Base-by-base conservation (phyloP, 2,797 vertebrate genomes). In the Gallinago solitaria region DNA sequence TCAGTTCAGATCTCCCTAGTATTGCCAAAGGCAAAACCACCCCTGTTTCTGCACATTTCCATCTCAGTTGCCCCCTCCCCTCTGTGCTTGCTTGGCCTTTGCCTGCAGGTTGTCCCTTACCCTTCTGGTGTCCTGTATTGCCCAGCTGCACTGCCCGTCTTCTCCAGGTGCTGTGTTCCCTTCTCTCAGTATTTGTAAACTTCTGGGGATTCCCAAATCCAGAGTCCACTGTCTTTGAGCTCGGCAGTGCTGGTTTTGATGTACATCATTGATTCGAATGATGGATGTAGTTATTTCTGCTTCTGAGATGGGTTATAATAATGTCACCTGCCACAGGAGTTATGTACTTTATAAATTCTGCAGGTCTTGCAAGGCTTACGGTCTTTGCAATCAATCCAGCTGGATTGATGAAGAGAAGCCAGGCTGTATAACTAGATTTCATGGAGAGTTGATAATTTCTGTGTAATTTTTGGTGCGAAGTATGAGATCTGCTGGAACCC, bases 271-370 rank as follows among this genome's bases (percentile, higher is more conserved):
- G 80, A 92, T 91, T 93, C 39, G 79, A 79, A 82, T 95, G 82
- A 95, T 86, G 73, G 85, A 90, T 93, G 60, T 51, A 85, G 84
- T 67, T 90, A 32, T 89, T 83, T 75, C 78, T 93, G 77, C 69
- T 94, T 78, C 75, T 86, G 51, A 82, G 75, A 91, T 71, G 86
- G 63, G 41, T 94, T 92, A 70, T 80, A 94, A 90, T 78, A 87
- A 92, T 92, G 82, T 87, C 83, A 83, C 76, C 76, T 83, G 68
- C 77, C 76, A 83, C 37, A 89, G 67, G 61, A 87, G 51, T 64
- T 92, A 43, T 15, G 20, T 73, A 35, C 87, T 95, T 89, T 81
- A 89, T 91, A 84, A 93, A 88, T 50, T 89, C 56, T 73, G 80
- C 74, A 76, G 67, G 47, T 80, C 89, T 75, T 87, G 67, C 60